These are phyloP conservation scores for Rhamphomyia laevipes DNA, from an alignment of 2,888 invertebrate genomes.

Conservation along the genomic window DNA sequence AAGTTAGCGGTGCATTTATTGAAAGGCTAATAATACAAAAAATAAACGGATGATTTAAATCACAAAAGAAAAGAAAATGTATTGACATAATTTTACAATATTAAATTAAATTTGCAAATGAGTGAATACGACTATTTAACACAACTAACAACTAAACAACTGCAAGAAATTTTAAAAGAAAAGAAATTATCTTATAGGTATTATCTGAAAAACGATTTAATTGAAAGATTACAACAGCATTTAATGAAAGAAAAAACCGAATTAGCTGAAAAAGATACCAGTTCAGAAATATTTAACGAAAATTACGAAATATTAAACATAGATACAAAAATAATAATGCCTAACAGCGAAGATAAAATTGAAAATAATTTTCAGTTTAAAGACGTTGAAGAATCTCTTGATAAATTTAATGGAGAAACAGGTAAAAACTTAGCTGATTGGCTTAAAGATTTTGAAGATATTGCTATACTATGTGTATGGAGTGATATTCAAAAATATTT, in stretches of 20 bases:
- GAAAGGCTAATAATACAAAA: too few relatives aligned
- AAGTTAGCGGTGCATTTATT: too few relatives aligned
- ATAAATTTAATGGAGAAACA: constrained; percentile 2
- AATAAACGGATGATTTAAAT: too few relatives aligned
- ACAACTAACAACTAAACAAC: too few relatives aligned
- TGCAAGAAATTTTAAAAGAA: too few relatives aligned
- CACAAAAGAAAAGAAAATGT: too few relatives aligned
- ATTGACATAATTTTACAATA: too few relatives aligned
- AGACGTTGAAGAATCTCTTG: constrained; percentile 9
- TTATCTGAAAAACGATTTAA: constrained; percentile 1
- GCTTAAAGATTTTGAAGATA: constrained; percentile 8
- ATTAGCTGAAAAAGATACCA: neutral
- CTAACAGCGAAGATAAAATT: neutral
- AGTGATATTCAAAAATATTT: constrained; percentile 10
- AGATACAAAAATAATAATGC: neutral
- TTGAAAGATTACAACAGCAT: neutral
- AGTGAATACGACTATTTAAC: too few relatives aligned
- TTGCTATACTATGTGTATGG: constrained; percentile 7
- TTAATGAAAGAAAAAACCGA: neutral
- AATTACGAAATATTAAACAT: neutral
- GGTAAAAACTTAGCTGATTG: constrained; percentile 8
- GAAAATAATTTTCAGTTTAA: constrained; percentile 3
- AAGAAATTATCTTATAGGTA: neutral
- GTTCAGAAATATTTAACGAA: neutral
- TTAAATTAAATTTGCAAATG: too few relatives aligned